phyloP scores from a whole-genome alignment of 2,797 vertebrate genomes.

The Characodon lateralis region DNA sequence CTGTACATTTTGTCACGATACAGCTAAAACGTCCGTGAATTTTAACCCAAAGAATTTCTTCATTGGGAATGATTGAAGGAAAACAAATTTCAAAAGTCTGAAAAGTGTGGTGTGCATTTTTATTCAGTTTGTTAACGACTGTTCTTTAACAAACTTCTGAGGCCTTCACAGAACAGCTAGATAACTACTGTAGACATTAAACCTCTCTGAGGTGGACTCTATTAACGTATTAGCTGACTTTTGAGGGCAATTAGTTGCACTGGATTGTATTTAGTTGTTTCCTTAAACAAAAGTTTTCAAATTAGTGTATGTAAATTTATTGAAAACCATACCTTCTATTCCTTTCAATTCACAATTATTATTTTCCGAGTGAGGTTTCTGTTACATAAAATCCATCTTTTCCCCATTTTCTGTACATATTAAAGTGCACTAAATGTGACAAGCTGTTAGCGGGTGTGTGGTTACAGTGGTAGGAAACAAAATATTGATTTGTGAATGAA shows the following conservation, averaged over 20 bases:
- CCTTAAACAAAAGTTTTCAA: background rate
- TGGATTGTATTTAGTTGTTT: too few species aligned
- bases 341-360: background rate
- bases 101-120: background rate
- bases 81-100: background rate
- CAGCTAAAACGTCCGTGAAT: background rate
- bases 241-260: too few species aligned
- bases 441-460: background rate
- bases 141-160: background rate
- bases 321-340: background rate
- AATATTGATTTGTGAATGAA: background rate
- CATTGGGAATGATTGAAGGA: background rate
- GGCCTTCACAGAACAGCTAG: background rate
- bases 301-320: background rate
- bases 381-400: background rate
- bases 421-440: background rate
- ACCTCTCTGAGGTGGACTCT: background rate
- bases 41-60: background rate
- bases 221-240: background rate
- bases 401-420: background rate
- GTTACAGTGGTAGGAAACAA: background rate
- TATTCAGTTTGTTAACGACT: background rate
- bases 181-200: background rate
- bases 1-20: background rate
- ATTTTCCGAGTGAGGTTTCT: background rate